Evolutionary conservation across 2,113 vertebrate genomes (phyloP), one percentile per base, ranked within the genome.

Genomic region (Cynopterus brachyotis): DNA sequence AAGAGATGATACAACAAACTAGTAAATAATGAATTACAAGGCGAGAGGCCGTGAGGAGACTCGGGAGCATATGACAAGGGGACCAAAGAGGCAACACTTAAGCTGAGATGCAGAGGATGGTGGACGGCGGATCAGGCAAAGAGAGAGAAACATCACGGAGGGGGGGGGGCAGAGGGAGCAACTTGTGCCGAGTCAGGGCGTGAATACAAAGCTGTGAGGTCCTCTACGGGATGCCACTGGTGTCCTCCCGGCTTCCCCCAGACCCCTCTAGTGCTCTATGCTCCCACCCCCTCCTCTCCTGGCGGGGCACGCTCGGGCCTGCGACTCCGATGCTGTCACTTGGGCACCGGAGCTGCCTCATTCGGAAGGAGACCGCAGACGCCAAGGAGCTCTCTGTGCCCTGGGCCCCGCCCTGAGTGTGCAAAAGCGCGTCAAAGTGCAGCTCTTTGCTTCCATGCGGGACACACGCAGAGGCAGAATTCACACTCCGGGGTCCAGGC

Each of bases 101-200:
- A 0, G 22, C 78, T 16, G 72, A 53, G 24, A n/a, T 6, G 37
- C 26, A 10, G n/a, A 73, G 59, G 59, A 1, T 22, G 69, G 30
- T 2, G 0, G 11, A 55, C 42, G 16, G 12, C 2, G 3, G 62
- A 7, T 22, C 16, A 40, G 57, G 57, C 69, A 5, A 16, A 11
- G 37, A 64, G 78, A n/a, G 11, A 26, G 55, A 47, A 47, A 17
- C 10, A 5, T 6, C 15, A 0, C 0, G 1, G 64, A 0, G 17
- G 62, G 66, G 0, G 1, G 64, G 0, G 17, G 62, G 66, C 24
- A 10, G 45, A 45, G 35, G 7, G 69, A 59, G 70, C 9, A 10
- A n/a, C 57, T 22, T 5, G 1, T 6, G 17, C 24, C 0, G n/a
- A 59, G 45, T 0, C 12, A 1, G 10, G 57, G n/a, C 1, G n/a